A percentile compares a stretch with the other conserved stretches of the same genome.
Evolutionary conservation across 2,888 invertebrate genomes (phyloP).

Genomic region (Ormyrus pomaceus): DNA sequence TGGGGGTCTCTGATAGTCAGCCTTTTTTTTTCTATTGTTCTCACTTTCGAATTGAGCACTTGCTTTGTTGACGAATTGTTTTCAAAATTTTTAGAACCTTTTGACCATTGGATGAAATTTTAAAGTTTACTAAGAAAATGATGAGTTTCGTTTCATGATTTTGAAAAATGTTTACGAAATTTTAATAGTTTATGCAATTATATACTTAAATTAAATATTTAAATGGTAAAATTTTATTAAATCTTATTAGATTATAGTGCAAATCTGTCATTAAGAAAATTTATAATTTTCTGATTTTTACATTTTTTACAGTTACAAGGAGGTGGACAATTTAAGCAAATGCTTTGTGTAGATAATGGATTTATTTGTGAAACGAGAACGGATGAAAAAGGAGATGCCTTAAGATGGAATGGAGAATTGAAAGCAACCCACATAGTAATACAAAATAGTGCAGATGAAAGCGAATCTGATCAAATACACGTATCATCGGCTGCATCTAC

Average conservation of each 20-base stretch:
- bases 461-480: conserved; percentile 70
- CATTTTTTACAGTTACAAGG: conserved; percentile 69
- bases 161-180: too few relatives aligned
- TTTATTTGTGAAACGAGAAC: conserved; percentile 85
- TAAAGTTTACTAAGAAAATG: too few relatives aligned
- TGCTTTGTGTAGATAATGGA: conserved; percentile 91
- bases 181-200: not conserved
- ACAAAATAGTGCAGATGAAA: conserved; percentile 78
- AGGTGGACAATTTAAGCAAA: conserved; percentile 84
- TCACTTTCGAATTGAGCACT: too few relatives aligned
- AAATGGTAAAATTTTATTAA: not conserved
- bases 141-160: too few relatives aligned
- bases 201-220: conserved; percentile 4
- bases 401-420: conserved; percentile 80
- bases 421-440: conserved; percentile 87
- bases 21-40: too few relatives aligned
- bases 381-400: conserved; percentile 73
- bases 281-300: too few relatives aligned
- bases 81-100: too few relatives aligned
- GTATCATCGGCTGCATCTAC: conserved; percentile 59
- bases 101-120: too few relatives aligned
- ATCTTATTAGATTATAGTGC: too few relatives aligned
- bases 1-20: too few relatives aligned
- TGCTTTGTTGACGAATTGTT: too few relatives aligned
- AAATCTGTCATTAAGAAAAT: too few relatives aligned